Base-by-base conservation (phyloP, 2,113 vertebrate genomes). In the Cygnus buccinator region DNA sequence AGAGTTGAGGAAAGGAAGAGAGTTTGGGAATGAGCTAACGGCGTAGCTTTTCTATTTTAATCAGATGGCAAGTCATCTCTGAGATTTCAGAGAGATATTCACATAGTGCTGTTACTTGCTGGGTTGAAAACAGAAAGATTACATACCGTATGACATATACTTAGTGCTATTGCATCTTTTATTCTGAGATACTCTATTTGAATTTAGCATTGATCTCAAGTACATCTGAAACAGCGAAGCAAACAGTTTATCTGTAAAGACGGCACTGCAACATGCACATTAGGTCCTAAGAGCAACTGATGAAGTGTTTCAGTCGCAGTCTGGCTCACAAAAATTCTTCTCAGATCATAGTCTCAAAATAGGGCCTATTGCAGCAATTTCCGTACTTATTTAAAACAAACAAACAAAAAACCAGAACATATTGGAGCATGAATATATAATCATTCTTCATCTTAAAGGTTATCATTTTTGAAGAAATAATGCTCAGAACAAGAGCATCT, bases 141-240 rank as follows among this genome's bases (percentile, higher is more conserved):
- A 33, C 2, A 1, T 3, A 11, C 0, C 4, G 21, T 3, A 6
- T 0, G 4, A 50, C 14, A 33, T 39, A 4, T 14, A 18, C 20
- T 22, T 11, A n/a, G 9, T 15, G 39, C 3, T 5, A 57, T 2
- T 4, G 0, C 48, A 29, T 14, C 43, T 68, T 46, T 28, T 17
- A 6, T 65, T 18, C 55, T 0, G 3, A 48, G 37, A 41, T 19
- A 13, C 3, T 12, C 18, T 6, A 3, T 22, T 2, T 33, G 15
- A 23, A 10, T 20, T 26, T 2, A 31, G 11, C 62, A 41, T 6
- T 39, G 39, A 19, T 1, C 65, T 48, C 4, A 22, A 14, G 37
- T 14, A 16, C 55, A 5, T 5, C 14, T 4, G 22, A 31, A 72
- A 6, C 3, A 21, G 41, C 46, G n/a, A 50, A 46, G 17, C 9